Percentiles rank a stretch among this genome's conserved stretches.
phyloP scores from a whole-genome alignment of 53 echinoderm and acorn worm genomes.

The Luidia sarsii region DNA sequence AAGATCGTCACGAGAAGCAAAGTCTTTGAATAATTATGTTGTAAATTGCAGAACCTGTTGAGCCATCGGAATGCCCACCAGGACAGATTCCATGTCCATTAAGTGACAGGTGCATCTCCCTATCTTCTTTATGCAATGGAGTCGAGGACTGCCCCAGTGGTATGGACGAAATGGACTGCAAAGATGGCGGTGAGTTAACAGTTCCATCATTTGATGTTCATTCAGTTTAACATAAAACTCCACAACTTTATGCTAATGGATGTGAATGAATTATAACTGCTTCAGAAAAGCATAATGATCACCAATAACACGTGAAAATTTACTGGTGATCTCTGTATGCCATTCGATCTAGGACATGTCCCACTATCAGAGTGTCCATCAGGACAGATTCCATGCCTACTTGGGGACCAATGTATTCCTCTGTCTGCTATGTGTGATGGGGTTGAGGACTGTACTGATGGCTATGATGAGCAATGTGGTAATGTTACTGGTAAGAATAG shows the following conservation, averaged over 20 bases:
- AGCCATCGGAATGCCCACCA: neutral
- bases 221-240: too few species aligned
- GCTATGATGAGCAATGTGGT: constrained; percentile 6
- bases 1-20: neutral
- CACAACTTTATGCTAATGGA: too few species aligned
- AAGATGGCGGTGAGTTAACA: neutral
- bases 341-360: neutral
- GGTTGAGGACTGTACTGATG: neutral
- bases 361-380: neutral
- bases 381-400: neutral
- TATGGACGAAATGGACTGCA: constrained; percentile 6
- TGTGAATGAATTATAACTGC: too few species aligned
- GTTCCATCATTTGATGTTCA: too few species aligned
- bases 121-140: constrained; percentile 2
- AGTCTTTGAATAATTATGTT: too few species aligned
- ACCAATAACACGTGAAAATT: neutral
- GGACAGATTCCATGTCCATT: neutral
- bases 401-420: neutral
- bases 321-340: neutral
- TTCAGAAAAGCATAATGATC: neutral
- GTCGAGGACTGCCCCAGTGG: neutral
- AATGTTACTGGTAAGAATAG: neutral
- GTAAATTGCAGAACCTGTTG: neutral
- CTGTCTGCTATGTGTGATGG: constrained; percentile 23
- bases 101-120: neutral